Evolutionary conservation across 2,888 invertebrate species (phyloP).

Genomic region (Pristionchus fissidentatus): DNA sequence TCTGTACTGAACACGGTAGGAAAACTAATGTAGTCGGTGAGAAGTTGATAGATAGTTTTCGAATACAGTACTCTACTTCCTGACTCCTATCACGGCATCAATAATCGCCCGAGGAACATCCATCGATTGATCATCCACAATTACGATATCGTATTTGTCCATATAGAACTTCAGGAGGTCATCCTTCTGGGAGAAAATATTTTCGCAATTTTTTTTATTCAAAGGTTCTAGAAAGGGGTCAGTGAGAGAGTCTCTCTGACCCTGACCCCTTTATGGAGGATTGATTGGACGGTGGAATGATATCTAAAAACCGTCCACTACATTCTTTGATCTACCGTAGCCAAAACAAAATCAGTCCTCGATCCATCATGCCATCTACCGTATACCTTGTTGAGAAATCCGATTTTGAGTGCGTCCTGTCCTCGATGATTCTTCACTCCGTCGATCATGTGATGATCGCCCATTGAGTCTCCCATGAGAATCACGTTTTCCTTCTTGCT

Average conservation of each 20-base stretch:
- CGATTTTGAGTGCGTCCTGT: constrained; percentile 86
- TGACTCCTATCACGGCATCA: no score
- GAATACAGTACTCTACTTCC: no score
- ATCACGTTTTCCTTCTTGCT: constrained; percentile 85
- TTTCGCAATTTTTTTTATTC: not conserved
- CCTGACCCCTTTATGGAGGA: no score
- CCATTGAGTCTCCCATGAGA: constrained; percentile 91
- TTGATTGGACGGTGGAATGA: no score
- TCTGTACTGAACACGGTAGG: no score
- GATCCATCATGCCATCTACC: not conserved
- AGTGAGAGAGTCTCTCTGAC: no score
- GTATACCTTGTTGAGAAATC: constrained; percentile 85
- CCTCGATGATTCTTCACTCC: constrained; percentile 82
- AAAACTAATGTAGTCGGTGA: no score
- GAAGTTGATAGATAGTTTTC: no score
- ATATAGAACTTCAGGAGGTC: constrained; percentile 81
- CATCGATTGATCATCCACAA: constrained; percentile 87
- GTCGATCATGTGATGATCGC: constrained; percentile 92
- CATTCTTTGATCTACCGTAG: constrained; percentile 49
- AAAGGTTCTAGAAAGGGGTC: no score
- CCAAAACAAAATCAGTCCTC: not conserved
- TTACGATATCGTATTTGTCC: constrained; percentile 89
- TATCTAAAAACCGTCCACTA: no score
- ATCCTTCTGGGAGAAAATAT: constrained; percentile 73
- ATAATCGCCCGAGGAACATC: no score